Percentiles rank a stretch among this genome's conserved stretches.
Evolutionary conservation across 2,888 invertebrate species (phyloP).

Genomic region (Phortica okadai): DNA sequence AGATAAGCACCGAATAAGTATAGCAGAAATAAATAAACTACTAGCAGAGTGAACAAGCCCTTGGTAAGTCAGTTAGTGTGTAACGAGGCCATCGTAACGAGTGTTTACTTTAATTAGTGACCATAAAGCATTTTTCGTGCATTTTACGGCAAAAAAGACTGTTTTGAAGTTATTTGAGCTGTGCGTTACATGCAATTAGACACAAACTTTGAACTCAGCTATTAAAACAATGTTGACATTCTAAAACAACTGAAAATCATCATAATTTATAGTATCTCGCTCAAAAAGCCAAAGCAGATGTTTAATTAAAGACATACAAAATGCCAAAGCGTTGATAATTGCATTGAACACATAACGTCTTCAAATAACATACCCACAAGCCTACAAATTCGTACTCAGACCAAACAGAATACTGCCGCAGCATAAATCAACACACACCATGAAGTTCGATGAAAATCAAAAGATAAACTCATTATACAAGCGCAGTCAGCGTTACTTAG

Average conservation of each 20-base stretch:
- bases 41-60: not conserved
- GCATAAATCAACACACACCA: too few species aligned
- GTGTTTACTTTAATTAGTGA: conserved; percentile 67
- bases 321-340: too few species aligned
- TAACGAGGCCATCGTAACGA: conserved; percentile 67
- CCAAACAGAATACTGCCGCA: too few species aligned
- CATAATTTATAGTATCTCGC: too few species aligned
- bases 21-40: not conserved
- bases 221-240: not conserved
- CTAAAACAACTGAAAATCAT: not conserved
- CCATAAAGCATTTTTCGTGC: not conserved
- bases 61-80: conserved; percentile 49
- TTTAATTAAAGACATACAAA: too few species aligned
- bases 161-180: not conserved
- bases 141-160: not conserved
- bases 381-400: too few species aligned
- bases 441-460: too few species aligned
- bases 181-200: not conserved
- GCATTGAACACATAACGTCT: too few species aligned
- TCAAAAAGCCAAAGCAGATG: too few species aligned
- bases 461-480: too few species aligned
- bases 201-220: not conserved
- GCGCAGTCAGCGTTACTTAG: conserved; percentile 47
- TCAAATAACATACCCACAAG: too few species aligned
- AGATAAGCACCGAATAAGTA: not conserved